A percentile compares a stretch with the other conserved stretches of the same genome.
Conservation (phyloP, 1,140 invertebrate genomes). For the Anoplophora glabripennis region DNA sequence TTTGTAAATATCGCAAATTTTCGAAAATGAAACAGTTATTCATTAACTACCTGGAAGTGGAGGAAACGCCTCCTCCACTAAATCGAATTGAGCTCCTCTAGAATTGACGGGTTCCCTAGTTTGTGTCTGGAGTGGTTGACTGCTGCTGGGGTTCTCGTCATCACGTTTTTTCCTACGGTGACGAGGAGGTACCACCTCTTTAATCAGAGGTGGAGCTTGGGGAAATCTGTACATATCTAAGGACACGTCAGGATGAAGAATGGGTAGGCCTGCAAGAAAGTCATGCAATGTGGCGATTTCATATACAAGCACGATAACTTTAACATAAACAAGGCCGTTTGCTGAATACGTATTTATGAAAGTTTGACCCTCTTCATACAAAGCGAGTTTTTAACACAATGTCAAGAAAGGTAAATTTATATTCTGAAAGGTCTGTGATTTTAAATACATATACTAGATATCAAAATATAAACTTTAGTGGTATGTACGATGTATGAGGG, state of each 20-base stretch:
- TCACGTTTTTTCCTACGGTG: constrained; percentile 51
- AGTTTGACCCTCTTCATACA: no score
- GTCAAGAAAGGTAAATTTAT: no score
- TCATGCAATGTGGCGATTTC: no score
- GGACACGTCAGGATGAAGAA: constrained; percentile 16
- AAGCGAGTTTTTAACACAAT: no score
- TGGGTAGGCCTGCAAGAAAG: constrained; percentile 11
- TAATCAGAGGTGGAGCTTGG: constrained; percentile 17
- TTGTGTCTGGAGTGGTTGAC: constrained; percentile 16
- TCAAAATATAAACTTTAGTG: no score
- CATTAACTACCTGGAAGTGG: constrained; percentile 64
- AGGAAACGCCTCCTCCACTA: constrained; percentile 78
- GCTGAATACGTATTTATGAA: no score
- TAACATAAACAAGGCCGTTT: no score
- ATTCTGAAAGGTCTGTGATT: no score
- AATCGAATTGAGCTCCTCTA: constrained; percentile 67
- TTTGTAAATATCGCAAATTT: neutral
- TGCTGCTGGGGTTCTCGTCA: constrained; percentile 40
- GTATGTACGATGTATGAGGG: no score
- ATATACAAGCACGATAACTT: no score
- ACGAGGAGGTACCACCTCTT: constrained; percentile 39
- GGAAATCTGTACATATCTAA: constrained; percentile 27
- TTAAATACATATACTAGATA: no score
- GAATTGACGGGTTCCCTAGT: constrained; percentile 11
- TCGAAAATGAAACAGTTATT: constrained; percentile 5